Percentiles rank a stretch among this genome's conserved stretches.
phyloP scores from a whole-genome alignment of 2,113 vertebrate species.

The Okapia johnstoni region DNA sequence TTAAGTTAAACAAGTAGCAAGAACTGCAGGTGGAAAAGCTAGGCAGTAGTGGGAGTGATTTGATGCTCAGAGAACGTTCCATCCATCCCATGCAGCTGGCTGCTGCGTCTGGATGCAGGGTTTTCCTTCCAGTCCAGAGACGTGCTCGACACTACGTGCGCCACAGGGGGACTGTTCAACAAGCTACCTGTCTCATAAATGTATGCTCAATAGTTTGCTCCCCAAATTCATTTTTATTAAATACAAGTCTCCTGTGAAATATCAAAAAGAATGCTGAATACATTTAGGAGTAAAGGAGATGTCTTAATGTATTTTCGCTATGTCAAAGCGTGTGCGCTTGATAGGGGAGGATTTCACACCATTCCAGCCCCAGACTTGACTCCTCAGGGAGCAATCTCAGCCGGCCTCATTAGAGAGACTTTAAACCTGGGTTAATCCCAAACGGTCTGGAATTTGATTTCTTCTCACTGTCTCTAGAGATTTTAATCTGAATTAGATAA shows the following conservation, averaged over 20 bases:
- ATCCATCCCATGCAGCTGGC: too few relatives aligned
- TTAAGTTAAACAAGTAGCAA: neutral
- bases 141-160: fast-evolving
- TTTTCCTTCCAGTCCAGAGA: neutral
- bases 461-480: neutral
- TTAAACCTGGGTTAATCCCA: neutral
- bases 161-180: neutral
- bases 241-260: neutral
- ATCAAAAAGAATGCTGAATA: neutral
- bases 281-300: neutral
- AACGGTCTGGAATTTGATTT: neutral
- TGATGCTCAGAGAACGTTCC: neutral
- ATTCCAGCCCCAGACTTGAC: neutral
- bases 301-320: neutral
- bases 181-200: neutral
- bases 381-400: neutral
- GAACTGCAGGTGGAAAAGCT: neutral
- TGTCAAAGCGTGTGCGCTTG: neutral
- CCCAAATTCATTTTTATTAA: neutral
- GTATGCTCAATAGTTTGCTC: neutral
- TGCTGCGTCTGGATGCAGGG: fast-evolving
- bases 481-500: slow-evolving; percentile 26
- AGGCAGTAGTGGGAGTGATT: neutral
- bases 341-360: neutral
- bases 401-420: neutral